Percentiles rank a stretch among this genome's conserved stretches.
phyloP scores from a whole-genome alignment of 2,113 vertebrate species.

The Hydropotes inermis region DNA sequence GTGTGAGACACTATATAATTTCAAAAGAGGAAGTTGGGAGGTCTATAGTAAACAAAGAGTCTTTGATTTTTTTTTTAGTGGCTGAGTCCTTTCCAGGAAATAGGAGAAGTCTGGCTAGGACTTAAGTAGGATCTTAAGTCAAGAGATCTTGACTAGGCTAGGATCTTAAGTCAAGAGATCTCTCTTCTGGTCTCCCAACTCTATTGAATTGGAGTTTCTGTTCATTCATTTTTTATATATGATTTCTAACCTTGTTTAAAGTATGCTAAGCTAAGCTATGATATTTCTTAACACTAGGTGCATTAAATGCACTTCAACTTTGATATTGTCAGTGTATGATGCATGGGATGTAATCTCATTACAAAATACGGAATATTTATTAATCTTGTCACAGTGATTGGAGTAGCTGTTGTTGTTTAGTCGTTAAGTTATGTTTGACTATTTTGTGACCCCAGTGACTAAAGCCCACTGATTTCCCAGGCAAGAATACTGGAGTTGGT shows the following conservation, averaged over 20 bases:
- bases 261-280: not conserved
- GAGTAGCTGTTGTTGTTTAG: not conserved
- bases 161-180: not conserved
- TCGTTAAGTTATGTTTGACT: not conserved
- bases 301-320: not conserved
- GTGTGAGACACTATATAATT: not conserved
- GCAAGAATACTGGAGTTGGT: not conserved
- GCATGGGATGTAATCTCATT: not conserved
- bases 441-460: not conserved
- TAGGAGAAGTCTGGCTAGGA: not conserved
- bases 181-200: not conserved
- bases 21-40: not conserved
- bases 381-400: not conserved
- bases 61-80: not conserved
- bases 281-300: not conserved
- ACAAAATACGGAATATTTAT: not conserved
- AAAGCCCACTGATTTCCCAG: rapidly evolving
- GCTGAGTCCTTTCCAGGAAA: not conserved
- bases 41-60: not conserved
- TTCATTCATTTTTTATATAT: not conserved
- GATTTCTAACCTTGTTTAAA: not conserved
- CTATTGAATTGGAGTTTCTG: not conserved
- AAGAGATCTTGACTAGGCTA: not conserved
- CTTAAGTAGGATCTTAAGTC: too few species aligned
- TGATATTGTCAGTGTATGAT: not conserved